phyloP scores from a whole-genome alignment of 2,797 vertebrate genomes.

The Halcyon badia region DNA sequence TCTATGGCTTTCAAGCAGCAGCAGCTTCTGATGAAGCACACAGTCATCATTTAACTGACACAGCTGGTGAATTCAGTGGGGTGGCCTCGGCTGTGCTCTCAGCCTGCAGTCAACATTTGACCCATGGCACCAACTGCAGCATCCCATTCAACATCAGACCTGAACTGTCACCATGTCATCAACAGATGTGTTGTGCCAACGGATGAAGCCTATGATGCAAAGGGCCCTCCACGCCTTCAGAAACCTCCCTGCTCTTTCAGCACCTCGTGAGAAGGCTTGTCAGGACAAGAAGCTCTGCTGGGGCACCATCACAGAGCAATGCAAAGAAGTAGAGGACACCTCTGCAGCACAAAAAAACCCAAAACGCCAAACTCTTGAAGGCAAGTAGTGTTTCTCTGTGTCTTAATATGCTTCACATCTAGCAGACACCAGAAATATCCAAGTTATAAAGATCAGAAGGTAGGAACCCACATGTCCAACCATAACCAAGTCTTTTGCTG shows the following conservation, averaged over 20 bases:
- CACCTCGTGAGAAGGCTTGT: background rate
- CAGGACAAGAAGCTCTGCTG: background rate
- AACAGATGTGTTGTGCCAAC: background rate
- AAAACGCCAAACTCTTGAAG: background rate
- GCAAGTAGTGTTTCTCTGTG: background rate
- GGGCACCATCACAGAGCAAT: background rate
- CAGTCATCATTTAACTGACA: background rate
- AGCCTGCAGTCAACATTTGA: background rate
- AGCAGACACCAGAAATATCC: background rate
- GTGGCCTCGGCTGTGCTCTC: background rate
- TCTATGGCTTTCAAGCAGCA: background rate
- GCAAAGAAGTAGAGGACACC: background rate
- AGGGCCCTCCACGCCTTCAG: background rate
- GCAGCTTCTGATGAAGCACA: background rate
- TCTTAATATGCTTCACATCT: background rate
- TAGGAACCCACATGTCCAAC: background rate
- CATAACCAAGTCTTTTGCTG: background rate
- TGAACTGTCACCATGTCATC: background rate
- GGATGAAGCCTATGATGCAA: background rate
- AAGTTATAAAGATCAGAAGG: background rate
- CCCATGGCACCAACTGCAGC: background rate
- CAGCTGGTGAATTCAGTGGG: background rate
- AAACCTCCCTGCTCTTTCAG: background rate
- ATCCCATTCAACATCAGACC: background rate
- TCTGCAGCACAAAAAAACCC: background rate